Conservation (phyloP, 2,113 vertebrate genomes). For the Daphoenositta chrysoptera region DNA sequence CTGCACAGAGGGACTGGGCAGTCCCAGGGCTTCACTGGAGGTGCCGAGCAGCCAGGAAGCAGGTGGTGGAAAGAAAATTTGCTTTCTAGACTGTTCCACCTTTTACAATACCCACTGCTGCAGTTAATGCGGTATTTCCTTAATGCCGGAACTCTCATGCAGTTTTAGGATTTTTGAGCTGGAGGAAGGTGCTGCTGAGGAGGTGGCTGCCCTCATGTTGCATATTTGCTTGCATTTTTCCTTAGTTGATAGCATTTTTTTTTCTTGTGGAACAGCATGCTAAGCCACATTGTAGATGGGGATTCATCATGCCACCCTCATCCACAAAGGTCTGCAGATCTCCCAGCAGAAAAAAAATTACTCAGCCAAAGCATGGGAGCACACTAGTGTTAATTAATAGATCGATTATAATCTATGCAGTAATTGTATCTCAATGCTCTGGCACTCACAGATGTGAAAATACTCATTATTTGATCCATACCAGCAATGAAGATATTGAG, state of each 20-base stretch:
- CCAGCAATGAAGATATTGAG: not conserved
- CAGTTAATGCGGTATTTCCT: not conserved
- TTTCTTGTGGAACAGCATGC: not conserved
- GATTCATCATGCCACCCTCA: not conserved
- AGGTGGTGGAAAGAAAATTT: not conserved
- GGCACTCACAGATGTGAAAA: not conserved
- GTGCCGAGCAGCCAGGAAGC: not conserved
- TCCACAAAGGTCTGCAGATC: not conserved
- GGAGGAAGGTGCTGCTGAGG: not conserved
- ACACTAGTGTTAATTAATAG: not conserved
- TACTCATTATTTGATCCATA: not conserved
- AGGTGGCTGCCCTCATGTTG: not conserved
- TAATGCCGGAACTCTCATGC: not conserved
- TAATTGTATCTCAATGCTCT: not conserved
- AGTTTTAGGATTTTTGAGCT: not conserved
- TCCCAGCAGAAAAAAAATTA: not conserved
- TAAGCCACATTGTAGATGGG: not conserved
- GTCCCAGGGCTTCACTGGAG: fast-evolving
- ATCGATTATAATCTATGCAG: not conserved
- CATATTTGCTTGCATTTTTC: not conserved
- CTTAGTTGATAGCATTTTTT: not conserved
- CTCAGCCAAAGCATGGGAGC: not conserved
- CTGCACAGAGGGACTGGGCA: fast-evolving
- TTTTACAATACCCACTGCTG: not conserved
- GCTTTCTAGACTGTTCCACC: not conserved